A percentile compares a stretch with the other conserved stretches of the same genome.
phyloP scores from a whole-genome alignment of 53 echinoderm and acorn worm species.

The Holothuria leucospilota region DNA sequence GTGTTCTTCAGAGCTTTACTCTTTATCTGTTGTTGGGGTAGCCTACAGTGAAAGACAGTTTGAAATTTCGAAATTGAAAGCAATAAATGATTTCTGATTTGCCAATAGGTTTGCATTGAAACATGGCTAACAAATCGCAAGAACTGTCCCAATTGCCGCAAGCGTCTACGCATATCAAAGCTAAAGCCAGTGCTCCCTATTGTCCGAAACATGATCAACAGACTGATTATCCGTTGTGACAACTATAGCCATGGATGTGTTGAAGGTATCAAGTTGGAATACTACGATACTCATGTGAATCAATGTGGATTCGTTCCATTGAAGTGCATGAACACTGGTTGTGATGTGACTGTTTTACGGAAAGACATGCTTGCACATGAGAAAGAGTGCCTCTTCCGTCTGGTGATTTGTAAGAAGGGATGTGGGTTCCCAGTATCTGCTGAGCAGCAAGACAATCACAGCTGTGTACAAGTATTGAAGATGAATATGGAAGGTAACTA shows the following conservation, averaged over 20 bases:
- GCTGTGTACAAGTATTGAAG: slow-evolving; percentile 81
- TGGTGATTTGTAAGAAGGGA: slow-evolving; percentile 86
- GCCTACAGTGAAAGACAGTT: too few relatives aligned
- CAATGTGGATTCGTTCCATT: slow-evolving; percentile 77
- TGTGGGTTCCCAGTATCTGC: slow-evolving; percentile 78
- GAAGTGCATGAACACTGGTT: slow-evolving; percentile 87
- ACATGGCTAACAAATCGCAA: slow-evolving; percentile 89
- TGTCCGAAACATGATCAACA: slow-evolving; percentile 95
- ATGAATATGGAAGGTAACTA: slow-evolving; percentile 73
- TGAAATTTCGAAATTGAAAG: too few relatives aligned
- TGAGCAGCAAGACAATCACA: slow-evolving; percentile 66
- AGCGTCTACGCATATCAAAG: slow-evolving; percentile 66
- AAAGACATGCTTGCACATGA: slow-evolving; percentile 83
- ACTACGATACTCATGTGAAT: slow-evolving; percentile 72
- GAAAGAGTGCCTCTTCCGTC: slow-evolving; percentile 74
- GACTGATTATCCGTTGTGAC: slow-evolving; percentile 80
- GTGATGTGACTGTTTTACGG: slow-evolving; percentile 70
- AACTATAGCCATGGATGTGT: slow-evolving; percentile 77
- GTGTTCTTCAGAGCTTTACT: too few relatives aligned
- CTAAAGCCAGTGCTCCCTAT: slow-evolving; percentile 98
- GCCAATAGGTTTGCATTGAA: slow-evolving; percentile 75
- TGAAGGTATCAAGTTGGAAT: slow-evolving; percentile 76
- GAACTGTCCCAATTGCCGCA: slow-evolving; percentile 93
- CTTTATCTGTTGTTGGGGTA: too few relatives aligned
- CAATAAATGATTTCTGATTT: too few relatives aligned